Base-by-base conservation (phyloP, 2,113 vertebrate species). In the Ptilonorhynchus violaceus region DNA sequence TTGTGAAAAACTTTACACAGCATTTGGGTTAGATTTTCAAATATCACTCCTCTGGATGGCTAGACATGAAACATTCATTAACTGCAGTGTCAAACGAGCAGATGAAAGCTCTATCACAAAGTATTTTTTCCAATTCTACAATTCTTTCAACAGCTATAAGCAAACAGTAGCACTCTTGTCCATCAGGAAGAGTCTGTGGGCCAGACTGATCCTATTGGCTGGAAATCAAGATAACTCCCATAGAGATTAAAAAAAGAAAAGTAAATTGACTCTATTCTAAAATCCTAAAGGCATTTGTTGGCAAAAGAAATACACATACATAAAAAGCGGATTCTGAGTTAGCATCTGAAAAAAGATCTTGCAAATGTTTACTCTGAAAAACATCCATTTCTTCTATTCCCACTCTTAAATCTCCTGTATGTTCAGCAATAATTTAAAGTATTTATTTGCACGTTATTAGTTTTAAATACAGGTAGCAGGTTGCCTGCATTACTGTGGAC, bases 91-190 rank as follows among this genome's bases (percentile, higher is more conserved):
- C 92, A 92, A 90, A 88, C 27, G 35, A 89, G 60, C 75, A 92
- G 88, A 93, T 88, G 79, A 93, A 94, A 92, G 85, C 77, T 88
- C 53, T 86, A 91, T 80, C 88, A 81, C 35, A 33, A 75, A 77
- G 33, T 70, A 56, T 50, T 90, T 91, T 88, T 88, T 83, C 85
- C 90, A 92, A 60, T 93, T 86, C 75, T 78, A 46, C 3, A 2
- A 56, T 83, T 85, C 79, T 94, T 96, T 96, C 95, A 94, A 82
- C 90, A 94, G 56, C 88, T 95, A 44, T 81, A 96, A 92, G 90
- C 24, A 86, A 90, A 94, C 92, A 94, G 93, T 90, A 95, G 88
- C 85, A 88, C 39, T 92, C 82, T 24, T 67, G 83, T 96, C 82
- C 79, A 79, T 82, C 89, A 88, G 37, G 55, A 95, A 82, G 55